These are phyloP conservation scores for Eumeta japonica DNA, from an alignment of 1,140 invertebrate species.

Conservation along the genomic window DNA sequence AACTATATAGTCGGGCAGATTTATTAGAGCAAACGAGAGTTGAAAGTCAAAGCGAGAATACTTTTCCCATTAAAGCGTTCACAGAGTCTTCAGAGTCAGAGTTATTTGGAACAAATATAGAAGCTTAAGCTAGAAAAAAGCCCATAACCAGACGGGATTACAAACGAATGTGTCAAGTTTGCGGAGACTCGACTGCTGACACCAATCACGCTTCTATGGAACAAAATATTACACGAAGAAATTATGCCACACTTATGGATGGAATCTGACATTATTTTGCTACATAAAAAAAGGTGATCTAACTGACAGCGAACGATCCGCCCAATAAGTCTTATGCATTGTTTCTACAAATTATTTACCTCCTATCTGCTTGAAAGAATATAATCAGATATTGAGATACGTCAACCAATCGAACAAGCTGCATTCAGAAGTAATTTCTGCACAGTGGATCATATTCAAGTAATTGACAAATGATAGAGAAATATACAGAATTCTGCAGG, in stretches of 20 bases:
- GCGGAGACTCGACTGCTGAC: neutral
- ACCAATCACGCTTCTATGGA: too few species aligned
- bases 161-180: constrained; percentile 1
- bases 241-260: constrained; percentile 20
- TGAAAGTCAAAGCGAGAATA: too few species aligned
- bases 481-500: constrained; percentile 15
- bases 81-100: too few species aligned
- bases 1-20: too few species aligned
- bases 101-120: neutral
- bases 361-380: constrained; percentile 18
- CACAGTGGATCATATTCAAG: constrained; percentile 21
- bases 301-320: constrained; percentile 21
- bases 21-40: too few species aligned
- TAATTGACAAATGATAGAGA: constrained; percentile 20
- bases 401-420: constrained; percentile 30
- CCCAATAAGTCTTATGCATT: constrained; percentile 21
- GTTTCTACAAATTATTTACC: constrained; percentile 25
- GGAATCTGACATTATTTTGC: constrained; percentile 21
- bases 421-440: constrained; percentile 27
- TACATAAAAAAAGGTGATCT: constrained; percentile 28
- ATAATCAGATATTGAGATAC: constrained; percentile 14
- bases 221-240: constrained; percentile 21
- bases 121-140: constrained; percentile 1
- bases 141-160: too few species aligned
- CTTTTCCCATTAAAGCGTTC: too few species aligned